Evolutionary conservation across 2,113 vertebrate species (phyloP), one percentile per base, ranked within the genome.

Genomic region (Megatriorchis doriae): DNA sequence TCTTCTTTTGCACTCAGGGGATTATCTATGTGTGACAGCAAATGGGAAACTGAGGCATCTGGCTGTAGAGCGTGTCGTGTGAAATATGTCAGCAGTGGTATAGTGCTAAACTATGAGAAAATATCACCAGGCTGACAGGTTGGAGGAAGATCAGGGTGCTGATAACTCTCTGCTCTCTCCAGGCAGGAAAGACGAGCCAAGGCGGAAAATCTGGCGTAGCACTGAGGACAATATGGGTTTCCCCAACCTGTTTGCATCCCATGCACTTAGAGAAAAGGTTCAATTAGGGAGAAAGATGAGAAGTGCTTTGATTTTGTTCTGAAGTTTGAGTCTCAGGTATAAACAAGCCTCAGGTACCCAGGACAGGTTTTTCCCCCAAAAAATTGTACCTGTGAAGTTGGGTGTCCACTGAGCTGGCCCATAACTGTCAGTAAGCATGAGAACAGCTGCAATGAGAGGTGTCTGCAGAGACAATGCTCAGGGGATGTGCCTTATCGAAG

Each of bases 41-140:
- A n/a, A 22, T 40, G 94, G 79, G 71, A 92, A 92, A 90, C 72
- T 42, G 80, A 94, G 96, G 92, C 47, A 82, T 9, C 15, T 75
- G 48, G 16, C 53, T 62, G 48, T 27, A 15, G 58, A 38, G 27
- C 7, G 66, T 59, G 48, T 36, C 5, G 0, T 66, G 65, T 53
- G 73, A 87, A 70, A 50, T 29, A 7, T 23, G 52, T 26, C 68
- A 66, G 53, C 0, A 0, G 38, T 32, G 43, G 42, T 58, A 47
- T 7, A 13, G 50, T 2, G 7, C 59, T 78, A 13, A 81, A 50
- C 3, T 7, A 17, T 12, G 53, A 43, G 59, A 72, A 52, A 79
- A 43, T 4, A 32, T 16, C 66, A 27, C 5, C 34, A 65, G 38
- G 22, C n/a, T 80, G 79, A 32, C 32, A 47, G 67, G 68, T 58